These are phyloP conservation scores for Siniperca scherzeri DNA, from an alignment of 2,797 vertebrate genomes.

Conservation along the genomic window DNA sequence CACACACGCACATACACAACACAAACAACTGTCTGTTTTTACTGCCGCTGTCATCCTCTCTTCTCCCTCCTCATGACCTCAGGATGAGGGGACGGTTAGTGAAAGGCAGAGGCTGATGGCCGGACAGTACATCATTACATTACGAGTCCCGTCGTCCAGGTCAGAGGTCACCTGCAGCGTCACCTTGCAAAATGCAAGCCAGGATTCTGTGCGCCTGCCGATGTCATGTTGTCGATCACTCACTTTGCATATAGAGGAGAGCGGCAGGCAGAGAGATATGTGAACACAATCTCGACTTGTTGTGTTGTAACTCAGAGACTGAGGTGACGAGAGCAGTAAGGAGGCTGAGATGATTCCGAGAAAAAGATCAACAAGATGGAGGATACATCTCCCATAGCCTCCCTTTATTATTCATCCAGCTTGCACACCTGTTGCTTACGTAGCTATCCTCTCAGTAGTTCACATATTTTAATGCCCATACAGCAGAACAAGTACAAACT, in stretches of 20 bases:
- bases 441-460: background rate
- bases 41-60: slow-evolving; percentile 56
- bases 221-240: slow-evolving; percentile 7
- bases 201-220: background rate
- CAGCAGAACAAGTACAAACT: background rate
- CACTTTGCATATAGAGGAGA: background rate
- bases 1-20: slow-evolving; percentile 12
- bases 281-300: background rate
- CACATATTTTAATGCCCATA: background rate
- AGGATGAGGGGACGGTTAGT: slow-evolving; percentile 39
- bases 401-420: background rate
- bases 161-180: slow-evolving; percentile 66
- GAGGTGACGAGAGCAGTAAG: background rate
- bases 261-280: background rate
- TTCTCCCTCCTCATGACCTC: slow-evolving; percentile 46
- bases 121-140: slow-evolving; percentile 58
- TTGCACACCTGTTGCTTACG: background rate
- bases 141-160: slow-evolving; percentile 44
- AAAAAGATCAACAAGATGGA: background rate
- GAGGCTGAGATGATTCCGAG: background rate
- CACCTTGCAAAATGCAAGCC: slow-evolving; percentile 68
- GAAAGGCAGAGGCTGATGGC: slow-evolving; percentile 63
- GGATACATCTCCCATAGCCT: background rate
- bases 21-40: slow-evolving; percentile 46
- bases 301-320: background rate